Percentiles rank a stretch among this genome's conserved stretches.
Conservation (phyloP, 1,140 invertebrate genomes). For the Drosophila nikananu region DNA sequence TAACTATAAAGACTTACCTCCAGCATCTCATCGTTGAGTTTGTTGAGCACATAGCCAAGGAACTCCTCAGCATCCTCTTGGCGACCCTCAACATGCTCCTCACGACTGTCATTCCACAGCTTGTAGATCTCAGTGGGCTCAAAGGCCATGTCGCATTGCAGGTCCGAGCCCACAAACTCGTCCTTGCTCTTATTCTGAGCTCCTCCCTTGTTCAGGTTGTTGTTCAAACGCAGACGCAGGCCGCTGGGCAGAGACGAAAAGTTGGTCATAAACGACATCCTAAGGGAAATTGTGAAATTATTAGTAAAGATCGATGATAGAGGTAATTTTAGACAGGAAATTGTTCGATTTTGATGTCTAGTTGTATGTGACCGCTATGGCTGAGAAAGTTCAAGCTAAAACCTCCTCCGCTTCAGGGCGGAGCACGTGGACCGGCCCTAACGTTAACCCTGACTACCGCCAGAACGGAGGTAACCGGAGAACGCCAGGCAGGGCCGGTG, state of each 20-base stretch:
- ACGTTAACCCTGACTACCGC: slow-evolving; percentile 23
- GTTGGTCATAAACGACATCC: slow-evolving; percentile 89
- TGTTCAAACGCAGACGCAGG: slow-evolving; percentile 85
- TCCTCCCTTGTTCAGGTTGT: slow-evolving; percentile 69
- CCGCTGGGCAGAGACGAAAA: slow-evolving; percentile 88
- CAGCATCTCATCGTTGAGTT: slow-evolving; percentile 98
- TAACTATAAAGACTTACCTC: slow-evolving; percentile 87
- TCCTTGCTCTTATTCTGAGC: slow-evolving; percentile 81
- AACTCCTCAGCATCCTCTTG: slow-evolving; percentile 99
- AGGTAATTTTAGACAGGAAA: not conserved
- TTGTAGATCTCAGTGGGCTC: slow-evolving; percentile 94
- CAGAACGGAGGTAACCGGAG: slow-evolving; percentile 56
- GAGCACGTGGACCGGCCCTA: slow-evolving; percentile 53
- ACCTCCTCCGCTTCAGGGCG: slow-evolving; percentile 4
- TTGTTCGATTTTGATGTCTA: not conserved
- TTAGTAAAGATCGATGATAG: not conserved
- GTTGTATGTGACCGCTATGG: slow-evolving; percentile 47
- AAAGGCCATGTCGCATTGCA: slow-evolving; percentile 88
- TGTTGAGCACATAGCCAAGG: slow-evolving; percentile 95
- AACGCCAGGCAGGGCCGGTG: slow-evolving; percentile 23
- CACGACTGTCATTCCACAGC: slow-evolving; percentile 91
- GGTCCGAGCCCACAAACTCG: slow-evolving; percentile 84
- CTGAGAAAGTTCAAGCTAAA: slow-evolving; percentile 9
- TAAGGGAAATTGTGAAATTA: slow-evolving; percentile 8
- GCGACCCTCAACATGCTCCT: slow-evolving; percentile 91